phyloP scores from a whole-genome alignment of 2,797 vertebrate species.

The Sparidentex hasta region DNA sequence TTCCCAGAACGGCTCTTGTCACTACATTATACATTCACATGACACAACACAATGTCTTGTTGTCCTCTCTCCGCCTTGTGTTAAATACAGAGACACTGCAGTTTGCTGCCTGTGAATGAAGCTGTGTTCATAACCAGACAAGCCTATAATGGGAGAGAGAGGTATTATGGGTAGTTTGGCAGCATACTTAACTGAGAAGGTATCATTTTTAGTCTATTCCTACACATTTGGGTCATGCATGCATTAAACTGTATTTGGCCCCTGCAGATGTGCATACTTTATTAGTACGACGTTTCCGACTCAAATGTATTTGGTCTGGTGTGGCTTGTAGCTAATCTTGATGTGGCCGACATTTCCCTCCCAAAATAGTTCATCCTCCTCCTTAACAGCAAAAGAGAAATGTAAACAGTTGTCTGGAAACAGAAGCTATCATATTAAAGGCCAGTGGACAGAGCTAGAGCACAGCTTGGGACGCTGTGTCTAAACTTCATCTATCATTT shows the following conservation, averaged over 20 bases:
- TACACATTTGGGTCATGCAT: constrained; percentile 73
- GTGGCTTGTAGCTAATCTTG: constrained; percentile 74
- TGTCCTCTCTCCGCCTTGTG: constrained; percentile 33
- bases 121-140: constrained; percentile 27
- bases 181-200: constrained; percentile 22
- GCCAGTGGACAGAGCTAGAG: constrained; percentile 21
- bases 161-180: constrained; percentile 24
- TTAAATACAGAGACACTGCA: constrained; percentile 43
- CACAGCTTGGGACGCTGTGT: background rate
- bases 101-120: constrained; percentile 42
- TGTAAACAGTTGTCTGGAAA: constrained; percentile 72
- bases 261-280: constrained; percentile 41
- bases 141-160: background rate
- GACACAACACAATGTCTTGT: constrained; percentile 51
- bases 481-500: constrained; percentile 20
- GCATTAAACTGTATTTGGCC: constrained; percentile 69
- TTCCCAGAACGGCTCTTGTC: constrained; percentile 41
- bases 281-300: constrained; percentile 55
- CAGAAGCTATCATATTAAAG: constrained; percentile 32
- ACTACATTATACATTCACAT: constrained; percentile 66
- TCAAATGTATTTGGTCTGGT: constrained; percentile 58
- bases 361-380: constrained; percentile 68
- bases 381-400: constrained; percentile 62
- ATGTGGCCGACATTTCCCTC: constrained; percentile 75
- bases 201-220: constrained; percentile 48